Evolutionary conservation across 2,888 invertebrate species (phyloP).

Genomic region (Aphidoletes aphidimyza): DNA sequence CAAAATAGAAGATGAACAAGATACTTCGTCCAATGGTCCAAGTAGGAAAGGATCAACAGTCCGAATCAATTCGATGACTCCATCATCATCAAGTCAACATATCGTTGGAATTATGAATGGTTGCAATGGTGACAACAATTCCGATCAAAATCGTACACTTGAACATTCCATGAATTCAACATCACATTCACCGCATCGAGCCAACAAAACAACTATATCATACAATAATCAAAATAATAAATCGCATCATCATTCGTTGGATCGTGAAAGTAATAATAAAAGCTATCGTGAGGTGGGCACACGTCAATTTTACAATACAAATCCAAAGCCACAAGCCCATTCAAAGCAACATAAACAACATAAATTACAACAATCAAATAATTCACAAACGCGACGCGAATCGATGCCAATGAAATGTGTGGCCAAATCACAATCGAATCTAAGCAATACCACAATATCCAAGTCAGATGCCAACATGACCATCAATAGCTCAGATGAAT

Average conservation of each 20-base stretch:
- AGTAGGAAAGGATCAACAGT: slow-evolving; percentile 56
- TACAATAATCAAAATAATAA: slow-evolving; percentile 46
- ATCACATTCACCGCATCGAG: slow-evolving; percentile 37
- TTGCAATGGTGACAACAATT: not conserved
- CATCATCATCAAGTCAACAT: slow-evolving; percentile 56
- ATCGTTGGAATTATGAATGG: slow-evolving; percentile 7
- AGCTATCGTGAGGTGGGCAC: not conserved
- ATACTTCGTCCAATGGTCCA: slow-evolving; percentile 55
- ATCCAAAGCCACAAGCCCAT: slow-evolving; percentile 21
- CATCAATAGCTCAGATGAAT: slow-evolving; percentile 12
- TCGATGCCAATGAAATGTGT: slow-evolving; percentile 51
- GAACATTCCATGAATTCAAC: slow-evolving; percentile 29
- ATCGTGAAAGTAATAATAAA: slow-evolving; percentile 55
- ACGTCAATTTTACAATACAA: slow-evolving; percentile 48
- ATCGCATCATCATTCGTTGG: slow-evolving; percentile 55
- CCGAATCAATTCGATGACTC: slow-evolving; percentile 55
- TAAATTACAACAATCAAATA: slow-evolving; percentile 3
- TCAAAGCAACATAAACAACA: slow-evolving; percentile 17
- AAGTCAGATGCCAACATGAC: slow-evolving; percentile 34
- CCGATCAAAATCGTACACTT: not conserved
- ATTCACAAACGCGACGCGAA: not conserved
- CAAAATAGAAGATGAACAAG: slow-evolving; percentile 55
- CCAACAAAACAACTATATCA: not conserved
- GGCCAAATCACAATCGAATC: slow-evolving; percentile 33
- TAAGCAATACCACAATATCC: slow-evolving; percentile 50